Evolutionary conservation across 2,888 invertebrate species (phyloP), one percentile per base, ranked within the genome.

Genomic region (Marasmarcha lunaedactyla): DNA sequence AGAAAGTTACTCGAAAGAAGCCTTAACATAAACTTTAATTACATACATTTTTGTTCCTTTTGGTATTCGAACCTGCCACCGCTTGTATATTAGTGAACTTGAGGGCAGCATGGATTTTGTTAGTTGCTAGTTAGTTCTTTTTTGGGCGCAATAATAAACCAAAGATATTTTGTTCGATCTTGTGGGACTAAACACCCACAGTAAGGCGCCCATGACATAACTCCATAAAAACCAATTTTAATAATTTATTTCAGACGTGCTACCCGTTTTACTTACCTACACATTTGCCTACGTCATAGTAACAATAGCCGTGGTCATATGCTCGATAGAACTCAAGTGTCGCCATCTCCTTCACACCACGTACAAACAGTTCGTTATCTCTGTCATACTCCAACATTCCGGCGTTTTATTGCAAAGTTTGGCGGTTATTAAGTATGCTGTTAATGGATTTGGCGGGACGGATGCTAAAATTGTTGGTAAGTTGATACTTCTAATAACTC

Each of bases 301-400:
- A 1, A 74, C 92, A 48, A 68, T 92, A 14, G 87, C 90, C 0
- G 89, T 93, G 15, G 86, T 91, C 40, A 85, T 93, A 49, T 90
- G 93, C 67, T 84, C 90, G 63, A 88, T 91, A 26, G 90, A 93
- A 58, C 71, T 96, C 4, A 90, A 90, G 56, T 86, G 90, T 0
- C 85, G 94, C 2, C 93, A 95, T 57, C 76, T 97, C 0, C 85
- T 95, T 30, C 96, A 97, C 64, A 86, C 92, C 1, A 95, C 96
- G 0, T 97, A 95, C 77, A 94, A 95, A 62, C 70, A 97, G 55
- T 97, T 91, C 61, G 85, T 93, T 27, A 55, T 86, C 2, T 93
- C 95, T 0, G 83, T 92, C 7, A 69, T 87, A 20, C 71, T 89
- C 14, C 93, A 95, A 61, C 86, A 90, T 47, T 54, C 86, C 3